Evolutionary conservation across 2,113 vertebrate genomes (phyloP), one percentile per base, ranked within the genome.

Genomic region (Gracilinanus agilis): DNA sequence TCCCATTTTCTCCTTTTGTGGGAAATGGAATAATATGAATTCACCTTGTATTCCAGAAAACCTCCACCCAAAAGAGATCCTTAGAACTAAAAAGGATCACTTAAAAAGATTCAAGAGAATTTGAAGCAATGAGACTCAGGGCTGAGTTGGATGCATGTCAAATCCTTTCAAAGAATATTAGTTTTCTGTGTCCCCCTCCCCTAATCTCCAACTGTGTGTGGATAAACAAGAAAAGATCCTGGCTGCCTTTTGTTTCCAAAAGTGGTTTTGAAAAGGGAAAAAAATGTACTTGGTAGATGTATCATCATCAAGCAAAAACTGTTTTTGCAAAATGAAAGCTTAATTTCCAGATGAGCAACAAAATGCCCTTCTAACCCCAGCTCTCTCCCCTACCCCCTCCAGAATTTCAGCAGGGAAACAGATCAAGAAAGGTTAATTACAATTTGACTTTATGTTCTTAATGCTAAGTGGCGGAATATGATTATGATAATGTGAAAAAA

Each of bases 401-500:
- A 96, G 27, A 93, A 88, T 90, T 96, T 93, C 90, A 93, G 96
- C 0, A 12, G 96, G 94, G 94, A 90, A 75, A 2, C 0, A 75
- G 95, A 96, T 91, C 54, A 93, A 95, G 55, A 58, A 5, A 95
- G 94, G 96, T 95, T 97, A 96, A 97, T 96, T 94, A 93, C 93
- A 90, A 94, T 67, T 94, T 95, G 96, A 91, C 93, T 91, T 91
- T 88, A 75, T 94, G 96, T 88, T 91, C 34, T 5, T 61, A 92
- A 93, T 27, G 95, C 97, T 96, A 92, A 93, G 94, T 54, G 88
- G 83, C 4, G 40, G 96, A 98, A 97, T 96, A 97, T 53, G 97
- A 97, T 56, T 96, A 95, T 96, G 97, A 92, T 90, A 93, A 94
- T 88, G 96, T 93, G 90, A 90, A 97, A 97, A 95, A 96, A 97